Evolutionary conservation across 1,140 invertebrate species (phyloP).

Genomic region (Rhopalosiphum maidis): DNA sequence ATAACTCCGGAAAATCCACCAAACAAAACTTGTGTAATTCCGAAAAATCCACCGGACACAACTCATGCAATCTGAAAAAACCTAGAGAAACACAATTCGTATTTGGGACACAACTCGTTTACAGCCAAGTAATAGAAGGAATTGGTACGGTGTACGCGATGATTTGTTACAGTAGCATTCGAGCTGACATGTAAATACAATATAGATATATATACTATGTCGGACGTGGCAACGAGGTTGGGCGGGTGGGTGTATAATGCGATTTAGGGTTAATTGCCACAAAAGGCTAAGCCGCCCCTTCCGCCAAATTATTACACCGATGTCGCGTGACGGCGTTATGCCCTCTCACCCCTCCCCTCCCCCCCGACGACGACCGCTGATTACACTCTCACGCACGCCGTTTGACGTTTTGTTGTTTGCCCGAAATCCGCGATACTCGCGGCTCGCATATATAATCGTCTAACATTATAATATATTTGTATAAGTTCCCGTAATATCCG

Average conservation of each 20-base stretch:
- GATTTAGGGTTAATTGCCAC: constrained; percentile 41
- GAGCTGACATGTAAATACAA: background rate
- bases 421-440: background rate
- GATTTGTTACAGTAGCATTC: constrained; percentile 5
- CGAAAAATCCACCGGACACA: too few relatives aligned
- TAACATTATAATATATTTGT: background rate
- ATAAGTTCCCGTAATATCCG: background rate
- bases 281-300: constrained; percentile 28
- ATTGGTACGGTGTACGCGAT: background rate
- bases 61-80: too few relatives aligned
- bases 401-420: constrained; percentile 24
- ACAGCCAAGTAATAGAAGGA: background rate
- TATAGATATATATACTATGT: constrained; percentile 16
- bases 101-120: background rate
- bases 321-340: constrained; percentile 9
- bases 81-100: too few relatives aligned
- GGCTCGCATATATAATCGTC: background rate
- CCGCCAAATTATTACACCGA: constrained; percentile 29
- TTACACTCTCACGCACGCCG: background rate
- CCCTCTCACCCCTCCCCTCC: background rate
- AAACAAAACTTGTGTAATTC: too few relatives aligned
- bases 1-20: too few relatives aligned
- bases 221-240: background rate
- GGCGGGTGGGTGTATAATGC: background rate
- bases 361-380: background rate